Percentiles rank a stretch among this genome's conserved stretches.
Evolutionary conservation across 2,797 vertebrate genomes (phyloP).

Genomic region (Poecilia wingei): DNA sequence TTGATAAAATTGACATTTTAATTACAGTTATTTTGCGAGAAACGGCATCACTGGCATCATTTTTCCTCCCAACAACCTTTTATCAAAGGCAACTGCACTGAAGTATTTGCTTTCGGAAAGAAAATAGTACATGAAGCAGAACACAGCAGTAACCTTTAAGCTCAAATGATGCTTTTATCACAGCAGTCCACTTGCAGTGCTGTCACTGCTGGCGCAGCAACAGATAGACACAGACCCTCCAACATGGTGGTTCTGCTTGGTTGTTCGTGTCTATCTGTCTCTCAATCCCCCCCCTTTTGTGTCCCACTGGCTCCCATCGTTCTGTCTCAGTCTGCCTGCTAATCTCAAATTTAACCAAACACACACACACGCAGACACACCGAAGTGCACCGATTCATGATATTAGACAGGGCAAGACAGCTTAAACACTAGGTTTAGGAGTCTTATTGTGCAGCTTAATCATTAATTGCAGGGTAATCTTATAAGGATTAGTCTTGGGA

Average conservation of each 20-base stretch:
- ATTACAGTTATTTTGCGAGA: constrained; percentile 40
- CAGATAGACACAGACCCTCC: constrained; percentile 33
- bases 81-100: constrained; percentile 44
- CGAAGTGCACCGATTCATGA: constrained; percentile 22
- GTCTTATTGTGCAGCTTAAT: constrained; percentile 54
- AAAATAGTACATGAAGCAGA: constrained; percentile 33
- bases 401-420: constrained; percentile 25
- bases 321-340: constrained; percentile 8
- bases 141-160: constrained; percentile 49
- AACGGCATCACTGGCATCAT: constrained; percentile 16
- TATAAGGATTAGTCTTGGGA: constrained; percentile 58
- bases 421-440: constrained; percentile 32
- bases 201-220: constrained; percentile 52
- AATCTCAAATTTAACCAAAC: not conserved
- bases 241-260: constrained; percentile 16
- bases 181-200: constrained; percentile 49
- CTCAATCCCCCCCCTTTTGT: constrained; percentile 9
- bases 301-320: not conserved
- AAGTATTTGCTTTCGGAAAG: constrained; percentile 37
- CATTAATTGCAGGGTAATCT: constrained; percentile 69
- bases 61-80: constrained; percentile 13
- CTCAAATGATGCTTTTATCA: constrained; percentile 55
- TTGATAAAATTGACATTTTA: constrained; percentile 59
- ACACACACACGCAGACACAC: constrained; percentile 1
- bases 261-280: constrained; percentile 17